Base-by-base conservation (phyloP, 2,113 vertebrate species). In the Apteryx mantelli region DNA sequence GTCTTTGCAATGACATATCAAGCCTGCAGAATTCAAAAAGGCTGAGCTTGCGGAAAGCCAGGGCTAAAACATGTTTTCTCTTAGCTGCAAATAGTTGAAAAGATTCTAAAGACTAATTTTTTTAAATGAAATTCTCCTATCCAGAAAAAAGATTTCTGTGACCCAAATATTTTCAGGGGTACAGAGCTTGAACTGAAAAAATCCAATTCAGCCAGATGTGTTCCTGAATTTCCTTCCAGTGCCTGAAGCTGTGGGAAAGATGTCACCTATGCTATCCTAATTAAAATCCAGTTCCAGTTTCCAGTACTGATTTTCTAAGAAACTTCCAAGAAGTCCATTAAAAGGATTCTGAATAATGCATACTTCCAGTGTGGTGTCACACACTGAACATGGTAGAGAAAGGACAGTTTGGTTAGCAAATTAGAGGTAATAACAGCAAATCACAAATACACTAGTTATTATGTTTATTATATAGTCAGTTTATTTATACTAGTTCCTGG, bases 1-100 rank as follows among this genome's bases (percentile, higher is more conserved):
- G 88, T 89, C 93, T 98, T 95, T 97, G 93, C 96, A 94, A 86
- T 80, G 95, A 95, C 97, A 96, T 76, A 93, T 96, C 96, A 95
- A 94, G 87, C 68, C 68, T 95, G 77, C 44, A 89, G 81, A 95
- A 97, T 93, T 97, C 68, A 96, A 96, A 98, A 94, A 0, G 5
- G 81, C 46, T 52, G 77, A 82, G 89, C 81, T 97, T 97, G 89
- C 95, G 86, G 79, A 95, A 97, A 96, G 42, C 85, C 91, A 73
- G 93, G 93, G 63, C 40, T 65, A 85, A 96, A 93, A 82, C 56
- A 53, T 97, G 97, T 96, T 98, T 97, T 97, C 91, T 97, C 60
- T 98, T 97, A 97, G 96, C 88, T 97, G 78, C 53, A 77, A 92
- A 64, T 88, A 88, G 52, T 91, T 94, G 86, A 73, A 60, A 94